Evolutionary conservation across 2,888 invertebrate species (phyloP), one percentile per base, ranked within the genome.

Genomic region (Latrodectus elegans): DNA sequence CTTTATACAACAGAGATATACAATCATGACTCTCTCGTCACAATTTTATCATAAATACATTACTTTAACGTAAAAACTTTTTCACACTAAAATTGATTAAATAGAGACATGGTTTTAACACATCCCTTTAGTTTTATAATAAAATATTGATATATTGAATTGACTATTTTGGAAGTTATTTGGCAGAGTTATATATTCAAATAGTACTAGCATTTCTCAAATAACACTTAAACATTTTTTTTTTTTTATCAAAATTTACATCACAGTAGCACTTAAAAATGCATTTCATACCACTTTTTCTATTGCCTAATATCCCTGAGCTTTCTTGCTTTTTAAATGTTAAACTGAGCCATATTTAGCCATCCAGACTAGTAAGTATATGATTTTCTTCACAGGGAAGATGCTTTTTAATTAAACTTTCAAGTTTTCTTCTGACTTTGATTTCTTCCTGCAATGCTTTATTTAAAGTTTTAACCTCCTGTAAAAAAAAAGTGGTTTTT

Each of bases 401-500:
- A 79, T 90, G 90, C 87, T 91, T 91, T 64, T 91, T 91, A 10
- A 93, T 87, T 26, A 92, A 89, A 55, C 90, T 91, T 90, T 94
- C 93, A 51, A 94, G 90, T 70, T 92, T 91, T 80, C 92, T 92
- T 52, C 94, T 92, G 10, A 94, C 94, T 90, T 92, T 93, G 92
- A 94, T 94, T 92, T 96, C 96, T 89, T 95, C 95, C 89, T 95
- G 95, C 90, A 96, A 92, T 91, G 95, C 95, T 89, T 93, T 93
- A 87, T 94, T 93, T 85, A 95, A 92, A 90, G 93, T 93, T 88
- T 93, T 93, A 14, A 89, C 88, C 84, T 90, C 89, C 90, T 89
- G 67, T 4, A 72, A 74, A 38, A 17, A 64, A 74, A 17, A 72
- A 76, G 26, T 49, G 17, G 55, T 26, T 38, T 22, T 14, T 26